A percentile compares a stretch with the other conserved stretches of the same genome.
These are phyloP conservation scores for Timema cristinae DNA, from an alignment of 2,888 invertebrate species.

Conservation along the genomic window DNA sequence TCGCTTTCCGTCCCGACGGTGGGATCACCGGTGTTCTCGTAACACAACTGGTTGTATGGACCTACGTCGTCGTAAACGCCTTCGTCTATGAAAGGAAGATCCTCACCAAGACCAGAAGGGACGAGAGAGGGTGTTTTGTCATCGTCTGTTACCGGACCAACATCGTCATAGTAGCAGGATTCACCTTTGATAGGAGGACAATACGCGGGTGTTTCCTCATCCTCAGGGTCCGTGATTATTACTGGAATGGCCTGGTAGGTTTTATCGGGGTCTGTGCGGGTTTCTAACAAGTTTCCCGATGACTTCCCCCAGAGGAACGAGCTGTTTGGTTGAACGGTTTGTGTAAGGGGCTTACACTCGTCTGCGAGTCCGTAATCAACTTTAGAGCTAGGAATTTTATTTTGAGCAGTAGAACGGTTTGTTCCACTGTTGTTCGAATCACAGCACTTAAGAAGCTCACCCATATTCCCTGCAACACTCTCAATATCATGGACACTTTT, in stretches of 20 bases:
- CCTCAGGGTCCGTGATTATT: background rate
- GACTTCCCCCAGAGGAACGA: constrained; percentile 59
- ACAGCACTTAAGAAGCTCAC: no score
- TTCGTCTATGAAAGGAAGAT: background rate
- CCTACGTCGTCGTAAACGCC: constrained; percentile 28
- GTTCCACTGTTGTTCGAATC: no score
- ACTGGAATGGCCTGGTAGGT: constrained; percentile 3
- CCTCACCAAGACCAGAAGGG: background rate
- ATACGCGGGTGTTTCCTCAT: background rate
- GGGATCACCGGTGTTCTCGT: background rate
- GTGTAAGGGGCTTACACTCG: background rate
- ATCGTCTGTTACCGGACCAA: constrained; percentile 22
- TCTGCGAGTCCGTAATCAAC: no score
- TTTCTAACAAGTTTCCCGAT: background rate
- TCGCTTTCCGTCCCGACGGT: background rate
- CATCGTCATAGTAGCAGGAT: background rate
- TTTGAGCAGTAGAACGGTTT: background rate
- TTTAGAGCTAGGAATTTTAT: no score
- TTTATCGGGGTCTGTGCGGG: background rate
- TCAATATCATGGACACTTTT: no score
- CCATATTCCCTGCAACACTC: no score
- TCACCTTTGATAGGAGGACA: background rate
- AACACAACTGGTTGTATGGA: background rate
- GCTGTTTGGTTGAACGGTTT: constrained; percentile 55
- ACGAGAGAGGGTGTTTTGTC: constrained; percentile 16